Evolutionary conservation across 2,888 invertebrate species (phyloP), one percentile per base, ranked within the genome.

Genomic region (Drosophila prostipennis): DNA sequence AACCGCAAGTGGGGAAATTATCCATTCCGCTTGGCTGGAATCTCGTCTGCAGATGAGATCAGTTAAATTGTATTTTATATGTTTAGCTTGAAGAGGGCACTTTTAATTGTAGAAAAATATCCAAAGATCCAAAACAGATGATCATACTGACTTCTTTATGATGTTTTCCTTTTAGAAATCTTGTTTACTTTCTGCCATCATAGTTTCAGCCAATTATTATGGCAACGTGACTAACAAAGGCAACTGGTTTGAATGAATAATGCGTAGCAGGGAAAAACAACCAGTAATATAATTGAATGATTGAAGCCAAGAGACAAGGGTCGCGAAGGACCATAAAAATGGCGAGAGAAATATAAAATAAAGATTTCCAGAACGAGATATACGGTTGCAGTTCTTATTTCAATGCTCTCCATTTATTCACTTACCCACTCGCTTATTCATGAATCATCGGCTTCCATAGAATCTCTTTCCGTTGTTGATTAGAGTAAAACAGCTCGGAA

Each of bases 1-100:
- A 69, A 53, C 58, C 65, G 52, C 49, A 10, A 43, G 49, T 34
- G 43, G 10, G 45, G 43, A 51, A 60, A 51, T 45, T 37, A n/a
- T 51, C 14, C 13, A 42, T 43, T 43, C 19, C 37, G 64, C 64
- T 45, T 43, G 43, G 60, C 0, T 6, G 64, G 2, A 39, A 34
- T 46, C 45, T 53, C 26, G 39, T 65, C 64, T 40, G 39, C 64
- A 36, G 37, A 40, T 23, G 32, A 13, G 37, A 37, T 59, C 34
- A 42, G 23, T 43, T 32, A 13, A 11, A 23, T 14, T 29, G n/a
- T n/a, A 26, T 7, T n/a, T n/a, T 8, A 13, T 34, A 14, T 19
- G 19, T 2, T 2, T 19, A 19, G 23, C 16, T 39, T 6, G 19
- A 13, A 1, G 5, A n/a, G 16, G 16, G n/a, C 0, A 2, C n/a